These are phyloP conservation scores for Pseudopleuronectes americanus DNA, from an alignment of 2,797 vertebrate species.

Conservation along the genomic window DNA sequence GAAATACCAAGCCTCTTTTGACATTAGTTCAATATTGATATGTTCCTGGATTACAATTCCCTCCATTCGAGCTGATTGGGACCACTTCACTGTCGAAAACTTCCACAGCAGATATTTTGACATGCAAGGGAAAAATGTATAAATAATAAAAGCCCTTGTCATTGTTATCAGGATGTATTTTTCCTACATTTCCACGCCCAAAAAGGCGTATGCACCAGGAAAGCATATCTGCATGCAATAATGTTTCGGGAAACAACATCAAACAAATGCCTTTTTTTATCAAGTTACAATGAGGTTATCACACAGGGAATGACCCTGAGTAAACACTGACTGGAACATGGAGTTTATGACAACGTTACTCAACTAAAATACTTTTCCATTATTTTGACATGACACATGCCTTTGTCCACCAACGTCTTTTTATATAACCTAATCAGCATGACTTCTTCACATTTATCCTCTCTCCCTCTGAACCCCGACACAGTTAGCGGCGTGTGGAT, in stretches of 20 bases:
- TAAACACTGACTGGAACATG: constrained; percentile 42
- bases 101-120: too few species aligned
- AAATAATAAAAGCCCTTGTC: not conserved
- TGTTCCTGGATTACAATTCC: not conserved
- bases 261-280: constrained; percentile 35
- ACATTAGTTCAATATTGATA: not conserved
- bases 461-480: not conserved
- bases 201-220: not conserved
- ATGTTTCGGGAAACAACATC: not conserved
- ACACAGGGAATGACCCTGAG: constrained; percentile 45
- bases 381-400: constrained; percentile 56
- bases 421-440: not conserved
- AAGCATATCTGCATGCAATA: constrained; percentile 3
- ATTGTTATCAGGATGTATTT: not conserved
- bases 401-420: not conserved
- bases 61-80: not conserved
- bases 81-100: too few species aligned
- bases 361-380: constrained; percentile 10
- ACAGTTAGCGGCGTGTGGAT: not conserved
- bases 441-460: not conserved
- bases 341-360: constrained; percentile 38
- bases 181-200: not conserved
- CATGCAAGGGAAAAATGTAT: too few species aligned
- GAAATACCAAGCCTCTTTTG: not conserved
- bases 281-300: not conserved